Conservation (phyloP, 2,888 invertebrate species). For the Myopa testacea region DNA sequence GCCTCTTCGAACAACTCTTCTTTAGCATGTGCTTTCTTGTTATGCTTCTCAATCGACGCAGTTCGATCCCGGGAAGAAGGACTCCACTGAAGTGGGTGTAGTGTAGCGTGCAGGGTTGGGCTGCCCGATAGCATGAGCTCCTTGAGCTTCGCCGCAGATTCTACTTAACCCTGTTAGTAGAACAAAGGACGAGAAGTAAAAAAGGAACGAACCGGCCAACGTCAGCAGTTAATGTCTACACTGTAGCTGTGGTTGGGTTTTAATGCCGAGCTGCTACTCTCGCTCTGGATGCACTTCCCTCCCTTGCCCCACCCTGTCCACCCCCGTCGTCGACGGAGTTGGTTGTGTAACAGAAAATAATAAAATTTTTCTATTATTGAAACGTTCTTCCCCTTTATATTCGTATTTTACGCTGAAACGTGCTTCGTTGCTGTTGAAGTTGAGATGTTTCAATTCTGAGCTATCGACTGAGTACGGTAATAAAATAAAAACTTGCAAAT, state of each 20-base stretch:
- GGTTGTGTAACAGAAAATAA: background rate
- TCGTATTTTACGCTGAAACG: constrained; percentile 2
- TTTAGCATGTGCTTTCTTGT: constrained; percentile 6
- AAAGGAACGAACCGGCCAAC: background rate
- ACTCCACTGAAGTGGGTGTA: background rate
- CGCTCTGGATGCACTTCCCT: too few relatives aligned
- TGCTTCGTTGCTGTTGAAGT: constrained; percentile 1
- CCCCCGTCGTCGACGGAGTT: background rate
- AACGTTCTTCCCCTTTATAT: constrained; percentile 4
- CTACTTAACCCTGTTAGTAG: constrained; percentile 1
- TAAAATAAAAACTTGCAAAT: constrained; percentile 13
- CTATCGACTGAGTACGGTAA: background rate
- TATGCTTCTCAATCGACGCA: background rate
- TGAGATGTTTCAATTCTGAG: constrained; percentile 3
- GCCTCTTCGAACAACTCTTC: constrained; percentile 19
- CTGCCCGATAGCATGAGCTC: background rate
- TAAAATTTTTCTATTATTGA: constrained; percentile 13
- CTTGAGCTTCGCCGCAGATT: background rate
- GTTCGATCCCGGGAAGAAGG: background rate
- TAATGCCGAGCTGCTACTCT: background rate
- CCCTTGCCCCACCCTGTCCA: too few relatives aligned
- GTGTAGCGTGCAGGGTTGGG: background rate
- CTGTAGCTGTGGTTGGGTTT: background rate
- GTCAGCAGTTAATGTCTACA: constrained; percentile 21
- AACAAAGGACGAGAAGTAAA: background rate